Evolutionary conservation across 1,140 invertebrate species (phyloP).

Genomic region (Metaphire vulgaris): DNA sequence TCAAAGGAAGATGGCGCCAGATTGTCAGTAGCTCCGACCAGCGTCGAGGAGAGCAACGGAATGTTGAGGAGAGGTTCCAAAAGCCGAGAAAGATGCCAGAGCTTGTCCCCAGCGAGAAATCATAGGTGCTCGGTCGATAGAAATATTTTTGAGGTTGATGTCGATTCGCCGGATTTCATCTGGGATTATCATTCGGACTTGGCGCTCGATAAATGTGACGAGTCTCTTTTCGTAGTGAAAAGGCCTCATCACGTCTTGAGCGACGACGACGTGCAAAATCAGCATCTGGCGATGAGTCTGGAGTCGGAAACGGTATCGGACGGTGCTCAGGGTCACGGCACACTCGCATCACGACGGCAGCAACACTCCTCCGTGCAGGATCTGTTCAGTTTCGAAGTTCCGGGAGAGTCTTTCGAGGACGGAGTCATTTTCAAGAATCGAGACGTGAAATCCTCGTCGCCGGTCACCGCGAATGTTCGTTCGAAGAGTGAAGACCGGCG

Average conservation of each 20-base stretch:
- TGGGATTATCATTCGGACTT: constrained; percentile 20
- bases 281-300: no score
- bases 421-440: no score
- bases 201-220: background rate
- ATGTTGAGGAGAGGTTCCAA: background rate
- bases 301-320: no score
- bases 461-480: no score
- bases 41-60: background rate
- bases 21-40: background rate
- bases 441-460: no score
- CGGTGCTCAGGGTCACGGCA: no score
- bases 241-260: background rate
- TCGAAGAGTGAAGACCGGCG: no score
- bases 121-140: background rate
- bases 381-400: no score
- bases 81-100: background rate
- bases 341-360: no score
- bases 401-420: no score
- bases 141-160: constrained; percentile 5
- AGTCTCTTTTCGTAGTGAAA: background rate
- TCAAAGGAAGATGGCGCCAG: background rate
- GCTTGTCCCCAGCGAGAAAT: background rate
- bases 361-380: no score
- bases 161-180: constrained; percentile 12
- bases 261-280: no score